Percentiles rank a stretch among this genome's conserved stretches.
Evolutionary conservation across 2,797 vertebrate species (phyloP).

Genomic region (Thaleichthys pacificus): DNA sequence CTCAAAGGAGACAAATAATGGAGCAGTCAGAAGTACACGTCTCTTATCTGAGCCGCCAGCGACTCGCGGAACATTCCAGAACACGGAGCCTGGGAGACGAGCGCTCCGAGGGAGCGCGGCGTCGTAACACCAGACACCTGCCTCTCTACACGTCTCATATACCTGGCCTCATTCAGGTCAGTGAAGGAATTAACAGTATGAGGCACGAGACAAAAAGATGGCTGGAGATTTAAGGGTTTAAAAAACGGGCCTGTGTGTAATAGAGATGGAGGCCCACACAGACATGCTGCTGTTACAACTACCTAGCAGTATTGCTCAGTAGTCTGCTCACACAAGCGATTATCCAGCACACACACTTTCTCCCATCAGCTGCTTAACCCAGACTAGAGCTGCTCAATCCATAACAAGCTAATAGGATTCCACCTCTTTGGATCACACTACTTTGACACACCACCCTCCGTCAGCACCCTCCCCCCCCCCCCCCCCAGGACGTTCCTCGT

Average conservation of each 20-base stretch:
- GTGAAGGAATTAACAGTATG: neutral
- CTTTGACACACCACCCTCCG: constrained; percentile 26
- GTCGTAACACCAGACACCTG: no score
- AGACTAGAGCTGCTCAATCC: constrained; percentile 22
- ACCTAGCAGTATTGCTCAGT: neutral
- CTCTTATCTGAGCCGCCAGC: constrained; percentile 36
- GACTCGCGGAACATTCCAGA: constrained; percentile 25
- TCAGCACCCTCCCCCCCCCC: constrained; percentile 15
- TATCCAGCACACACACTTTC: constrained; percentile 24
- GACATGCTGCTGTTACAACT: constrained; percentile 26
- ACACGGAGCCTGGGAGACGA: neutral
- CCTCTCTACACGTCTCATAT: no score
- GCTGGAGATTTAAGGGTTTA: constrained; percentile 7
- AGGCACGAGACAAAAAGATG: neutral
- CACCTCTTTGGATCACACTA: constrained; percentile 14
- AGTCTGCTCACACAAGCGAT: constrained; percentile 11
- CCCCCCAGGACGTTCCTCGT: neutral
- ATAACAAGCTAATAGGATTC: constrained; percentile 16
- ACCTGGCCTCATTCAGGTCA: neutral
- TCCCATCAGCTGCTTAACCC: constrained; percentile 24
- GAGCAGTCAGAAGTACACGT: constrained; percentile 42
- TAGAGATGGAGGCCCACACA: neutral
- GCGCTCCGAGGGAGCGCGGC: no score
- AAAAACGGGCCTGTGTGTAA: neutral
- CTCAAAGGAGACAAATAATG: constrained; percentile 37